A percentile compares a stretch with the other conserved stretches of the same genome.
phyloP scores from a whole-genome alignment of 2,888 invertebrate species.

The Plutella xylostella region DNA sequence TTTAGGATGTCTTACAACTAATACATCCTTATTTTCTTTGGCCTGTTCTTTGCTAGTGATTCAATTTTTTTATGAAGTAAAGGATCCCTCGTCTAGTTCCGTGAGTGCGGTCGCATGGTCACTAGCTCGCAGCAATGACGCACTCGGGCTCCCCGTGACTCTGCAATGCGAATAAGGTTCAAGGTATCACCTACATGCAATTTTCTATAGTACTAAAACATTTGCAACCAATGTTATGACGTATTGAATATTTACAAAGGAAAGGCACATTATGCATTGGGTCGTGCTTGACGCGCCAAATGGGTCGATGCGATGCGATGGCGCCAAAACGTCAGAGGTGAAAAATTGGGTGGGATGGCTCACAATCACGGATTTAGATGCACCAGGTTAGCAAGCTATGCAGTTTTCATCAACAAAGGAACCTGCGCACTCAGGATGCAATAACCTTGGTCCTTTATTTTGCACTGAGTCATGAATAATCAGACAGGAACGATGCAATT shows the following conservation, averaged over 20 bases:
- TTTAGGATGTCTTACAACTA: constrained; percentile 48
- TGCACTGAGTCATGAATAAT: constrained; percentile 38
- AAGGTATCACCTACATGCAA: constrained; percentile 28
- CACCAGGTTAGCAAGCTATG: no score
- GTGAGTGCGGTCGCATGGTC: constrained; percentile 63
- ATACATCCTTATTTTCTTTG: constrained; percentile 66
- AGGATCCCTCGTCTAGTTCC: constrained; percentile 45
- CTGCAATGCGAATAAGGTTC: constrained; percentile 39
- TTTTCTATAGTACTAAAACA: no score
- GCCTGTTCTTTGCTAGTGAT: constrained; percentile 60
- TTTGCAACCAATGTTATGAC: constrained; percentile 43
- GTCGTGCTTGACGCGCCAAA: constrained; percentile 34
- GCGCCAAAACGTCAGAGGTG: constrained; percentile 62
- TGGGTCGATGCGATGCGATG: constrained; percentile 53
- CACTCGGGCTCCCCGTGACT: constrained; percentile 57
- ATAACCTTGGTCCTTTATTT: constrained; percentile 29
- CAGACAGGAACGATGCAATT: constrained; percentile 52
- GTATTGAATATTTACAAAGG: constrained; percentile 31
- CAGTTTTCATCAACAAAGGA: constrained; percentile 27
- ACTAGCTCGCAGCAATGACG: constrained; percentile 57
- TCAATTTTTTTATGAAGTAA: constrained; percentile 34
- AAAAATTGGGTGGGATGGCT: constrained; percentile 33
- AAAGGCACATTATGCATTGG: constrained; percentile 27
- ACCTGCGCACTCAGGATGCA: constrained; percentile 22
- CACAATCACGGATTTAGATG: no score